Evolutionary conservation across 2,888 invertebrate species (phyloP), one percentile per base, ranked within the genome.

Genomic region (Hemithea aestivaria): DNA sequence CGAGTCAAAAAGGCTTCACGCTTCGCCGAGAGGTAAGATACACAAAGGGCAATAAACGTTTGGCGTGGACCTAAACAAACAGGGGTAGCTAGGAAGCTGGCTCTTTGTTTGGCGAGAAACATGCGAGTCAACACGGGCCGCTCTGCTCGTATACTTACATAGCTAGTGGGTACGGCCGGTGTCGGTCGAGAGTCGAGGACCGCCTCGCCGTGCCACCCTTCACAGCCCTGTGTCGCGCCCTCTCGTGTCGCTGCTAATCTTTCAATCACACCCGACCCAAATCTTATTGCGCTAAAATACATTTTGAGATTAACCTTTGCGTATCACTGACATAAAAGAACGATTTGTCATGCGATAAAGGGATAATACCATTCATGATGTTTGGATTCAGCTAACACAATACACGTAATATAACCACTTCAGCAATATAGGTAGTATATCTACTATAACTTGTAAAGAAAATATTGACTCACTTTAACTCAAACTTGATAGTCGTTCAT

Each of bases 31-130:
- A 76, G 79, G 79, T 69, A 78, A 77, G 73, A 73, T 77, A 84
- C 75, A 84, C 83, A 84, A 82, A 79, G 82, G 80, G 80, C 81
- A 81, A 81, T 79, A 80, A 83, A 82, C 81, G 83, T 82, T 83
- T 72, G 78, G 73, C 68, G 69, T 70, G 77, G 81, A 73, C 85
- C 85, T 85, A 84, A 85, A 83, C 76, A 85, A 85, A 85, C 84
- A 85, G 66, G 84, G 82, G 85, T 83, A 83, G 84, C 83, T 81
- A 80, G 84, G 85, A 83, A 87, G 85, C 85, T 73, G 81, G 79
- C 66, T 64, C 76, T 74, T 75, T 84, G 82, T 85, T 85, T 85
- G 82, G 62, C 68, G 73, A 87, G 84, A 78, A 82, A 80, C 83
- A 81, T 75, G 66, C 73, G 74, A 78, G 83, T 82, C 77, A 84